These are phyloP conservation scores for Bombus haemorrhoidalis DNA, from an alignment of 1,140 invertebrate genomes.

Conservation along the genomic window DNA sequence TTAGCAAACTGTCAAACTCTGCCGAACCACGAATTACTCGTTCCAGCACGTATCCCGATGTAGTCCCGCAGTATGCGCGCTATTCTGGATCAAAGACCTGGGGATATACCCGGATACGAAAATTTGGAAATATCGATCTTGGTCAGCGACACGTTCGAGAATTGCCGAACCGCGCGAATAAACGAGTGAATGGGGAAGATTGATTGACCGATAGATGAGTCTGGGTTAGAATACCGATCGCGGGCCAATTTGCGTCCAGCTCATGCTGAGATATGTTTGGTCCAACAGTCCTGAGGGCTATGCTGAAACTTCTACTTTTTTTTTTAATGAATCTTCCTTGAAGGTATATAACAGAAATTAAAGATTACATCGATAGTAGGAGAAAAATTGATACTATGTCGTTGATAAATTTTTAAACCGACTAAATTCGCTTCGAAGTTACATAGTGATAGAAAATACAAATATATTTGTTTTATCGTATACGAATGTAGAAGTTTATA, in stretches of 20 bases:
- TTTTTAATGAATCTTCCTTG: not conserved
- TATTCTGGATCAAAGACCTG: constrained; percentile 59
- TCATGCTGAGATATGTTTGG: constrained; percentile 18
- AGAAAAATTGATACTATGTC: not conserved
- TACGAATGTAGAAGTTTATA: not conserved
- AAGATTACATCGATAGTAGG: not conserved
- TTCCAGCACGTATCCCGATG: constrained; percentile 52
- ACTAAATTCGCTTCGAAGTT: no score
- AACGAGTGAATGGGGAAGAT: constrained; percentile 48
- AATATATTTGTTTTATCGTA: not conserved
- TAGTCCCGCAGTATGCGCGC: constrained; percentile 34
- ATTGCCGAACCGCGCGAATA: constrained; percentile 48
- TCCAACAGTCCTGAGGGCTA: not conserved
- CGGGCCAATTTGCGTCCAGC: constrained; percentile 17
- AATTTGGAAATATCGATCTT: constrained; percentile 61
- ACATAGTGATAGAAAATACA: no score
- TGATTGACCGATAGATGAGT: constrained; percentile 49
- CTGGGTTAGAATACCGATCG: constrained; percentile 36
- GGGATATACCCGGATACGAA: constrained; percentile 38
- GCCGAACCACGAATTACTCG: constrained; percentile 66
- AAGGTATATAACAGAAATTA: not conserved
- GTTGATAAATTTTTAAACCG: not conserved
- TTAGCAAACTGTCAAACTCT: constrained; percentile 72
- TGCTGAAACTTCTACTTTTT: not conserved
- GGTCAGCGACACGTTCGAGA: constrained; percentile 34